Conservation (phyloP, 2,888 invertebrate species). For the Trichopoda pennipes region DNA sequence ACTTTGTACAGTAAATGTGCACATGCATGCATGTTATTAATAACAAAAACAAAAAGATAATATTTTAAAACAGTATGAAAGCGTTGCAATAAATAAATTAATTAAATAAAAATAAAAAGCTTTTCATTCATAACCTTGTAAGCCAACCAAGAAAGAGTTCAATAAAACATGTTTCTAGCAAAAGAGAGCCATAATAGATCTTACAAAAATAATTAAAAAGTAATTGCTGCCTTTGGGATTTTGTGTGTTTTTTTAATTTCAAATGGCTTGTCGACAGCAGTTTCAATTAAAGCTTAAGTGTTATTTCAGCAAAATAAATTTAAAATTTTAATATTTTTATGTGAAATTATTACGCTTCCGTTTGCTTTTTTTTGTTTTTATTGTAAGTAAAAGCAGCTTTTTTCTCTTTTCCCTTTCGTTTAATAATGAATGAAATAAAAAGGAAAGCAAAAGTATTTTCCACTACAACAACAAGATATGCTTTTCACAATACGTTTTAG, state of each 20-base stretch:
- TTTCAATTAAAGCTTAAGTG: no score
- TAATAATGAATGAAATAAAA: neutral
- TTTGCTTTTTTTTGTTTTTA: no score
- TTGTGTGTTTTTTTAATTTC: no score
- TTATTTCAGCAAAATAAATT: no score
- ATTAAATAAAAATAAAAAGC: constrained; percentile 67
- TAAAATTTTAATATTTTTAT: no score
- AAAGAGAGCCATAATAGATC: neutral
- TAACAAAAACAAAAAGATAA: neutral
- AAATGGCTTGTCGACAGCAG: no score
- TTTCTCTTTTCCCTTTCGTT: neutral
- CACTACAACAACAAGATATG: no score
- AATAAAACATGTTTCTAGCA: constrained; percentile 14
- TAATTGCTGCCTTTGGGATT: no score
- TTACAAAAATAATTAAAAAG: neutral
- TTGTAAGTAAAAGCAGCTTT: no score
- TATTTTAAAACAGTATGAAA: neutral
- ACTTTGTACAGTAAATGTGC: constrained; percentile 34
- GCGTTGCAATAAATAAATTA: neutral
- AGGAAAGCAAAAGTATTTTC: neutral
- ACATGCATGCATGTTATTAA: constrained; percentile 1
- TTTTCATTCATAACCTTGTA: constrained; percentile 79
- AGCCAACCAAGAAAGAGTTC: neutral
- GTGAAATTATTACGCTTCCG: no score
- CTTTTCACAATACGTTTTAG: no score